Conservation (phyloP, 1,140 invertebrate genomes). For the Dinothrombium tinctorium region DNA sequence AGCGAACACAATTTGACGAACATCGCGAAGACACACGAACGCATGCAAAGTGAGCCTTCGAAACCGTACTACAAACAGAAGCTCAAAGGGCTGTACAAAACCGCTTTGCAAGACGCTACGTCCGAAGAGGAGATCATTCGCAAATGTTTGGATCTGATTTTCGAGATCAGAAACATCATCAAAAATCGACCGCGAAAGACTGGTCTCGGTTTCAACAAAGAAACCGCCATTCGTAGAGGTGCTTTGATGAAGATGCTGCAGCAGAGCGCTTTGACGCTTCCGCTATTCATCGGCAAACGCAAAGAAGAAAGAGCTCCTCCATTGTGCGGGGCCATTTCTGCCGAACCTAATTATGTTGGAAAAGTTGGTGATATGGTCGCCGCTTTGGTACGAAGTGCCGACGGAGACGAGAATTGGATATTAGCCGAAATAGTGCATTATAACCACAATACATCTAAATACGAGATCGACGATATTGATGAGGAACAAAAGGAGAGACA, state of each 20-base stretch:
- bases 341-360: slow-evolving; percentile 62
- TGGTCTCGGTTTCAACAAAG: slow-evolving; percentile 4
- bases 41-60: slow-evolving; percentile 36
- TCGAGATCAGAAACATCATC: slow-evolving; percentile 57
- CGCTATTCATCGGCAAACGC: slow-evolving; percentile 66
- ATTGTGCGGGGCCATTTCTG: slow-evolving; percentile 72
- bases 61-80: slow-evolving; percentile 41
- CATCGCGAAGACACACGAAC: slow-evolving; percentile 51
- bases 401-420: slow-evolving; percentile 86
- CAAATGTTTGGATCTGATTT: slow-evolving; percentile 57
- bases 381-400: slow-evolving; percentile 49
- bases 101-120: slow-evolving; percentile 49
- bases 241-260: slow-evolving; percentile 85
- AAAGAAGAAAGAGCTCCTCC: slow-evolving; percentile 42
- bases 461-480: slow-evolving; percentile 92
- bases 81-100: slow-evolving; percentile 52
- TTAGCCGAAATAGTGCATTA: slow-evolving; percentile 81
- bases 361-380: slow-evolving; percentile 86
- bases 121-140: slow-evolving; percentile 59
- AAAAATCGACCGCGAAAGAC: slow-evolving; percentile 3
- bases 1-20: slow-evolving; percentile 53
- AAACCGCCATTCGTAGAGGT: slow-evolving; percentile 41
- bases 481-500: slow-evolving; percentile 79
- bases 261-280: slow-evolving; percentile 68
- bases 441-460: slow-evolving; percentile 56